Evolutionary conservation across 35 echinoderm and acorn worm species (phyloP).

Genomic region (Anneissia japonica): DNA sequence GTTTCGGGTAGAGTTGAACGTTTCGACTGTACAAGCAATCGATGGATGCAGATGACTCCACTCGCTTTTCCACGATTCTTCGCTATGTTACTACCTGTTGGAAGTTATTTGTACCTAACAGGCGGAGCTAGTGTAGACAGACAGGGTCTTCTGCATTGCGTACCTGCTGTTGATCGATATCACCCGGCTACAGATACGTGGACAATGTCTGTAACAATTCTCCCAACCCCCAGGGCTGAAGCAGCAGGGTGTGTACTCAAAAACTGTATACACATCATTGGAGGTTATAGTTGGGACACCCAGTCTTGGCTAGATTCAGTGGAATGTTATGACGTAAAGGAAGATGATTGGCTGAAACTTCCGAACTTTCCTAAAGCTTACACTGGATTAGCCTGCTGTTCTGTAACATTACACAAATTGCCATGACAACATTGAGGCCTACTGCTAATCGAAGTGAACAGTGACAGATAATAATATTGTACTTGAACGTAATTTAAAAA

Average conservation of each 20-base stretch:
- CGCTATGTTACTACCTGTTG: constrained; percentile 43
- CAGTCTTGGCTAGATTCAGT: constrained; percentile 69
- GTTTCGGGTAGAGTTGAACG: constrained; percentile 80
- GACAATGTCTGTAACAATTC: constrained; percentile 30
- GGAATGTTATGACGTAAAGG: constrained; percentile 59
- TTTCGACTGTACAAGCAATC: constrained; percentile 32
- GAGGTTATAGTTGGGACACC: constrained; percentile 94
- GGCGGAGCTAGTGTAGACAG: constrained; percentile 76
- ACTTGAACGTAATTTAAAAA: too few relatives aligned
- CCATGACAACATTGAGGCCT: too few relatives aligned
- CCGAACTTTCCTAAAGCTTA: constrained; percentile 52
- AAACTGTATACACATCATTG: constrained; percentile 61
- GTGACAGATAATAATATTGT: too few relatives aligned
- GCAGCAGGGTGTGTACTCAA: constrained; percentile 54
- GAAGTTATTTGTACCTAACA: constrained; percentile 64
- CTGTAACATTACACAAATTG: constrained; percentile 59
- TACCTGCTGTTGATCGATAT: constrained; percentile 59
- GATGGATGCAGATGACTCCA: constrained; percentile 44
- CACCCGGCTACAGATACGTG: constrained; percentile 65
- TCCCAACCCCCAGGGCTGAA: constrained; percentile 69
- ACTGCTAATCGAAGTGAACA: too few relatives aligned
- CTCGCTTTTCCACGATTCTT: constrained; percentile 77
- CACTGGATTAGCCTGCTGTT: constrained; percentile 77
- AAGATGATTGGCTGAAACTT: constrained; percentile 56
- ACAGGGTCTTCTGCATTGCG: constrained; percentile 43